Evolutionary conservation across 2,888 invertebrate species (phyloP).

Genomic region (Clusia tigrina): DNA sequence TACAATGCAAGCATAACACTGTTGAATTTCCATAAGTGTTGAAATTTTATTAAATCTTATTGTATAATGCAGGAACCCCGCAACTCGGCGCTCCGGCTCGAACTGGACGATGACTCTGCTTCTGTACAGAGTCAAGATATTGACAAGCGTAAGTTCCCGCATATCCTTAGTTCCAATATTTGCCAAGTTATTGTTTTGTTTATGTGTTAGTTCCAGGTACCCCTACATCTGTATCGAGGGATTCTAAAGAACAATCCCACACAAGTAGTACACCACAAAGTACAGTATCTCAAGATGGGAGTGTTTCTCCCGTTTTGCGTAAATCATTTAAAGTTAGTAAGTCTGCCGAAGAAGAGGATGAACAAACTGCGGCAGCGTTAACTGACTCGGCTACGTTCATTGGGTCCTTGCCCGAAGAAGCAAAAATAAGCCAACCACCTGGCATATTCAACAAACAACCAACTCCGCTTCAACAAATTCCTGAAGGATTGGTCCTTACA

Average conservation of each 20-base stretch:
- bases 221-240: constrained; percentile 62
- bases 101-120: constrained; percentile 90
- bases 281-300: constrained; percentile 37
- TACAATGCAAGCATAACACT: too few relatives aligned
- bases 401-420: constrained; percentile 16
- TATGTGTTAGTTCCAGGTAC: constrained; percentile 60
- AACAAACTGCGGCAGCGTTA: constrained; percentile 43
- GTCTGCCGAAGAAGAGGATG: constrained; percentile 38
- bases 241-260: constrained; percentile 61
- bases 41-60: constrained; percentile 17
- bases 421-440: constrained; percentile 14
- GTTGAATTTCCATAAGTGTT: neutral
- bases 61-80: constrained; percentile 78
- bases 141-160: constrained; percentile 70
- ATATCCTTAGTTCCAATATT: neutral
- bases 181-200: constrained; percentile 21
- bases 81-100: constrained; percentile 87
- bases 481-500: constrained; percentile 28
- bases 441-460: constrained; percentile 21
- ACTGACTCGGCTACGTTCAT: constrained; percentile 43
- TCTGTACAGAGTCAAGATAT: constrained; percentile 84
- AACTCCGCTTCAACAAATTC: constrained; percentile 35
- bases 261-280: constrained; percentile 52
- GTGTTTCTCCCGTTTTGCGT: constrained; percentile 29
- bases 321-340: constrained; percentile 46